Percentiles rank a stretch among this genome's conserved stretches.
These are phyloP conservation scores for Urophycis tenuis DNA, from an alignment of 2,797 vertebrate species.

Conservation along the genomic window DNA sequence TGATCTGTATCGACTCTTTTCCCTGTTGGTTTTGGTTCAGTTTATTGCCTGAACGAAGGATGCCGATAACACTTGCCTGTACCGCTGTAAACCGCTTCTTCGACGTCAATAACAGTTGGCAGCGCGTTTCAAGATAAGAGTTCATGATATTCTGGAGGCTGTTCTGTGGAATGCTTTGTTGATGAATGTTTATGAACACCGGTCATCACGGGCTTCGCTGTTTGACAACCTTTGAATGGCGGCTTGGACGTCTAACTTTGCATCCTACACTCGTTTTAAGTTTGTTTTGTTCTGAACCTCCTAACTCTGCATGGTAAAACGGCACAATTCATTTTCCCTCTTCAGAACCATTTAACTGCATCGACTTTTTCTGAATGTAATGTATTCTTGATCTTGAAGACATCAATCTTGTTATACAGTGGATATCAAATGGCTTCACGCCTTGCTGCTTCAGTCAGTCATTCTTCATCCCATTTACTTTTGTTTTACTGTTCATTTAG, in stretches of 20 bases:
- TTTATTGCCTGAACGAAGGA: not conserved
- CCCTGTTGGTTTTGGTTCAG: not conserved
- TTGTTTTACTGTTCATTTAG: not conserved
- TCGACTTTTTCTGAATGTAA: not conserved
- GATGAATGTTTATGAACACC: constrained; percentile 14
- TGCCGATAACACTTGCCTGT: constrained; percentile 42
- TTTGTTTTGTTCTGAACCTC: constrained; percentile 22
- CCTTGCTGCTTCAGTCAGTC: not conserved
- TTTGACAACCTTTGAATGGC: not conserved
- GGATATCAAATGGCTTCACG: not conserved
- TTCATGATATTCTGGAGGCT: constrained; percentile 30
- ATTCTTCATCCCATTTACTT: not conserved
- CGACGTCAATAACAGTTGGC: constrained; percentile 20
- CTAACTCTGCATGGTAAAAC: constrained; percentile 45
- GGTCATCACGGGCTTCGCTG: not conserved
- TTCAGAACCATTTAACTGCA: constrained; percentile 21
- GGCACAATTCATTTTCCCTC: constrained; percentile 42
- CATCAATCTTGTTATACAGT: not conserved
- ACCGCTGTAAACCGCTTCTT: constrained; percentile 37
- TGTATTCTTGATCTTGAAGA: not conserved
- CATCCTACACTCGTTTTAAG: constrained; percentile 19
- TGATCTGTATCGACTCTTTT: not conserved
- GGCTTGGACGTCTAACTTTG: constrained; percentile 22
- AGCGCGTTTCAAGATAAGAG: constrained; percentile 30
- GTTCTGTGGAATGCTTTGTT: constrained; percentile 30